Percentiles rank a stretch among this genome's conserved stretches.
Evolutionary conservation across 2,888 invertebrate species (phyloP).

Genomic region (Nymphalis polychloros): DNA sequence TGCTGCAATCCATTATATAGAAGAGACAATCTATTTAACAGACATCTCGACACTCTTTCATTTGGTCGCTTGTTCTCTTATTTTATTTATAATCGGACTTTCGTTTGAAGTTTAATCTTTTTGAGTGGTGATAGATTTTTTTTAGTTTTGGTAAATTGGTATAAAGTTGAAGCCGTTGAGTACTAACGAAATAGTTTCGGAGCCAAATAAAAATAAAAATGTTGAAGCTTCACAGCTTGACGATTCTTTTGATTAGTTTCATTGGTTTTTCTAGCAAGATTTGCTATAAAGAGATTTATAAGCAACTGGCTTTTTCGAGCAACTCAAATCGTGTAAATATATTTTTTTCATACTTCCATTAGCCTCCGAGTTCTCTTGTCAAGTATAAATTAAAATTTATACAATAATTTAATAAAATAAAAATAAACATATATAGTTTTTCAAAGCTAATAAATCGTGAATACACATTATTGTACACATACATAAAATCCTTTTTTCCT

Average conservation of each 20-base stretch:
- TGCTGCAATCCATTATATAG: conserved; percentile 8
- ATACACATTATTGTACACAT: too few species aligned
- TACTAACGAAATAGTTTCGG: background rate
- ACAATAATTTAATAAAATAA: too few species aligned
- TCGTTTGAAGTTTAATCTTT: conserved; percentile 15
- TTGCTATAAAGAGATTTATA: background rate
- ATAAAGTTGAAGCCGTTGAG: background rate
- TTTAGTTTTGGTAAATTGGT: conserved; percentile 16
- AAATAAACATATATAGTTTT: too few species aligned
- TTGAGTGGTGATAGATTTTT: conserved; percentile 17
- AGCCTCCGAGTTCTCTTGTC: too few species aligned
- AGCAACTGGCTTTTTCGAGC: background rate
- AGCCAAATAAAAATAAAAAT: background rate
- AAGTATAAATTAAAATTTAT: too few species aligned
- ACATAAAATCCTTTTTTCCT: too few species aligned
- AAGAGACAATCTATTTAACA: conserved; percentile 6
- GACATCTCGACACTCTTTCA: conserved; percentile 15
- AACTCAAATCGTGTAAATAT: too few species aligned
- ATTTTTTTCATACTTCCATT: too few species aligned
- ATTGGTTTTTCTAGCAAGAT: background rate
- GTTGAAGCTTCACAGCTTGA: background rate
- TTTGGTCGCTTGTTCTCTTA: conserved; percentile 13
- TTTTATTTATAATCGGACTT: conserved; percentile 24
- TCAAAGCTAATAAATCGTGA: too few species aligned
- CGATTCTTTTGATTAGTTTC: background rate